Evolutionary conservation across 2,797 vertebrate species (phyloP), one percentile per base, ranked within the genome.

Genomic region (Scolopax bukidnonensis): DNA sequence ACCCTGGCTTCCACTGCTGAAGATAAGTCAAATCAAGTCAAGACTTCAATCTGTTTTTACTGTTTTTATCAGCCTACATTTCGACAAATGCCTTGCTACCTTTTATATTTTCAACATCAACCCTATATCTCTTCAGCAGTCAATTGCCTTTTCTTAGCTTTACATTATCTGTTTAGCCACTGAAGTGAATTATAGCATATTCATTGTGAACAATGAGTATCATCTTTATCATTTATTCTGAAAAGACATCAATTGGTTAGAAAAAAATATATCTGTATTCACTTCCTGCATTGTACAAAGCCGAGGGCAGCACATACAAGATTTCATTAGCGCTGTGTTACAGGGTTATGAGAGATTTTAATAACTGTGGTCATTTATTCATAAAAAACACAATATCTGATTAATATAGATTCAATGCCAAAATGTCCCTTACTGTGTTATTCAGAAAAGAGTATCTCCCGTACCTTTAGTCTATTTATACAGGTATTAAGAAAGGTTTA

Each of bases 111-210:
- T 96, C 97, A 97, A 98, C 97, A 94, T 84, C 93, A 94, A 92
- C 68, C 93, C 91, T 97, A 32, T 96, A 95, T 97, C 95, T 97
- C 94, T 94, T 90, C 75, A 97, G 87, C 89, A 98, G 96, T 97
- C 92, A 96, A 97, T 97, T 97, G 97, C 95, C 96, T 96, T 97
- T 97, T 89, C 95, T 97, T 85, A 96, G 93, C 97, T 97, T 97
- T 98, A 98, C 95, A 97, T 98, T 98, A 98, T 98, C 98, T 96
- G 94, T 97, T 98, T 97, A 97, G 96, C 84, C 87, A 87, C 95
- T 96, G 97, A 97, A 97, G 96, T 97, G 97, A 98, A 96, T 98
- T 98, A 98, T 88, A 96, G 96, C 97, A 96, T 97, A 97, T 96
- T 98, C 97, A 95, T 90, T 97, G 93, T 91, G 96, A 98, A 98